Evolutionary conservation across 2,797 vertebrate species (phyloP).

Genomic region (Sebastes steindachneri): DNA sequence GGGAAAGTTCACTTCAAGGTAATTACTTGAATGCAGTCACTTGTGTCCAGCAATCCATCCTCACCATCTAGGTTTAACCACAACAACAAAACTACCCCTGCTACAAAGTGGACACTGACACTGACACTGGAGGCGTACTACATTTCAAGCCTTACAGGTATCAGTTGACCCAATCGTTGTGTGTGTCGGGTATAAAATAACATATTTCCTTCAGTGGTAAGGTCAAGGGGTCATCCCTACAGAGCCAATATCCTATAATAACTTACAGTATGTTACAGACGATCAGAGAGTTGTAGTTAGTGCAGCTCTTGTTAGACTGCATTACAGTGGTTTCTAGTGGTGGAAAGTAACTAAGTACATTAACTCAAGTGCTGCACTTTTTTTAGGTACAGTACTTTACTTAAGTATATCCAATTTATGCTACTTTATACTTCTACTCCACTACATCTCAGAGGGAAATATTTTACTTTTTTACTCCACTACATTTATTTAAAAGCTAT

Average conservation of each 20-base stretch:
- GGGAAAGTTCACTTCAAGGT: conserved; percentile 28
- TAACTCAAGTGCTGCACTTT: neutral
- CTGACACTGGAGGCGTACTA: conserved; percentile 6
- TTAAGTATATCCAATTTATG: neutral
- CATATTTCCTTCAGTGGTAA: neutral
- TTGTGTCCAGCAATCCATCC: conserved; percentile 43
- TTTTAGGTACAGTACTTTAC: neutral
- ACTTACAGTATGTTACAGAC: neutral
- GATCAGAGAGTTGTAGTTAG: neutral
- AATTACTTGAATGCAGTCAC: conserved; percentile 60
- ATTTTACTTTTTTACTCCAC: neutral
- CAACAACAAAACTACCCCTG: neutral
- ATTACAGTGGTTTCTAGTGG: neutral
- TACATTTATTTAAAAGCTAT: neutral
- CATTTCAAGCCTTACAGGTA: conserved; percentile 21
- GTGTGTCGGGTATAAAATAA: conserved; percentile 10
- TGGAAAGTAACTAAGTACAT: neutral
- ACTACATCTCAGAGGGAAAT: neutral
- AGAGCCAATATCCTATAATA: neutral
- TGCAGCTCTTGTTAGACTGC: too few relatives aligned
- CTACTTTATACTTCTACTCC: neutral
- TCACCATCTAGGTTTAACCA: conserved; percentile 18
- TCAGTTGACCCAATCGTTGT: conserved; percentile 22
- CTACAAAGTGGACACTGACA: conserved; percentile 13
- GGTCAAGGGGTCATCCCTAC: neutral